Base-by-base conservation (phyloP, 2,888 invertebrate genomes). In the Bombylius major region DNA sequence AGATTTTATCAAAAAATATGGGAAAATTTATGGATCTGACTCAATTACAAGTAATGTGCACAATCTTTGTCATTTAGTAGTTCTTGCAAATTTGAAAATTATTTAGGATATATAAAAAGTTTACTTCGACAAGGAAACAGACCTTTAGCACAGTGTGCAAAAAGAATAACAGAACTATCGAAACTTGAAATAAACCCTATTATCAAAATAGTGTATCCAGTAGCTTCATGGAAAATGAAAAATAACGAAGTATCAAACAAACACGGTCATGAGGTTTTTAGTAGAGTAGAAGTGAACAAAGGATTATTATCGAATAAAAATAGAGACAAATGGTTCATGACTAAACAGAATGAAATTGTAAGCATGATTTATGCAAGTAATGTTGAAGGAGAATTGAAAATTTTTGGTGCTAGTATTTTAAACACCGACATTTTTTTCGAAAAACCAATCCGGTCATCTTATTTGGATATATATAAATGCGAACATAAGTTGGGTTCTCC, bases 11-110 rank as follows among this genome's bases (percentile, higher is more conserved):
- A 59, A 61, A 61, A 42, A 36, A 36, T 62, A 55, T 61, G 51
- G 61, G 44, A 58, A 63, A 44, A 51, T 69, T 42, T 72, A 71
- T 64, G 67, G 68, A 12, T 58, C 62, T 56, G 63, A 68, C 45
- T 61, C 60, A 55, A 56, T 69, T n/a, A 63, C 65, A 12, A 68
- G 69, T 58, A 73, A 73, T 64, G 62, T 72, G 6, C 72, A 72
- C 61, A 63, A 64, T 48, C 57, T 72, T 14, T 57, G 64, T 36
- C 71, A n/a, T n/a, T n/a, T n/a, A n/a, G n/a, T n/a, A n/a, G n/a
- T n/a, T n/a, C n/a, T n/a, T n/a, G n/a, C n/a, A n/a, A n/a, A n/a
- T n/a, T n/a, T n/a, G n/a, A n/a, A n/a, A n/a, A n/a, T n/a, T n/a
- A n/a, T n/a, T n/a, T n/a, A n/a, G n/a, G n/a, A n/a, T n/a, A n/a